Percentiles rank a stretch among this genome's conserved stretches.
These are phyloP conservation scores for Psylliodes chrysocephalus DNA, from an alignment of 2,888 invertebrate species.

Conservation along the genomic window DNA sequence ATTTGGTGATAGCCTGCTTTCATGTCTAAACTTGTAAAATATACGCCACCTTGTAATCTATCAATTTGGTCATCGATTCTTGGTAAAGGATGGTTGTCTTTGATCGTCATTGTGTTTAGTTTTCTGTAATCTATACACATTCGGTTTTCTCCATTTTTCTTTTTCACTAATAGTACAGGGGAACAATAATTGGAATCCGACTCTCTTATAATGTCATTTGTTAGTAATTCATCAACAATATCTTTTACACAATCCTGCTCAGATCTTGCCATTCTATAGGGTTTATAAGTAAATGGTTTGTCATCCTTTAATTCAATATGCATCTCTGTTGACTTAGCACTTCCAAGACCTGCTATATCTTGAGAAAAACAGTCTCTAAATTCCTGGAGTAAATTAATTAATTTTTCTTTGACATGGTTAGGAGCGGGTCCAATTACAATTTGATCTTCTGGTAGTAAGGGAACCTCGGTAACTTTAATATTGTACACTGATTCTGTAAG, in stretches of 20 bases:
- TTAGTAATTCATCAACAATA: too few species aligned
- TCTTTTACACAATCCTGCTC: too few species aligned
- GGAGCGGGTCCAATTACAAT: too few species aligned
- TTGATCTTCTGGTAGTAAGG: too few species aligned
- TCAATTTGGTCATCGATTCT: too few species aligned
- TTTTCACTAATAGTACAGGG: constrained; percentile 27
- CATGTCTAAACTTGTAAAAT: constrained; percentile 7
- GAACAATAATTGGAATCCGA: too few species aligned
- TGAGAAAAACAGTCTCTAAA: constrained; percentile 34
- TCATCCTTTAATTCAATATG: constrained; percentile 46
- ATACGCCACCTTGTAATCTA: constrained; percentile 30
- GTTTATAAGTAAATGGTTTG: too few species aligned
- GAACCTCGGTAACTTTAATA: too few species aligned
- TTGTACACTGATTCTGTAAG: too few species aligned
- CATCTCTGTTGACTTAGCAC: constrained; percentile 35
- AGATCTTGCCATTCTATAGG: constrained; percentile 37
- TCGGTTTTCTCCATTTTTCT: neutral
- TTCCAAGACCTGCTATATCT: constrained; percentile 34
- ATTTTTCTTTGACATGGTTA: too few species aligned
- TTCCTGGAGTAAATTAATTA: too few species aligned
- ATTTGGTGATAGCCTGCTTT: constrained; percentile 4
- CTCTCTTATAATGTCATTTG: too few species aligned
- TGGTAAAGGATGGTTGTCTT: neutral
- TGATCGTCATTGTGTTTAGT: neutral
- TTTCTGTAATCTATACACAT: neutral